These are phyloP conservation scores for Prionace glauca DNA, from an alignment of 2,797 vertebrate genomes.

Conservation along the genomic window DNA sequence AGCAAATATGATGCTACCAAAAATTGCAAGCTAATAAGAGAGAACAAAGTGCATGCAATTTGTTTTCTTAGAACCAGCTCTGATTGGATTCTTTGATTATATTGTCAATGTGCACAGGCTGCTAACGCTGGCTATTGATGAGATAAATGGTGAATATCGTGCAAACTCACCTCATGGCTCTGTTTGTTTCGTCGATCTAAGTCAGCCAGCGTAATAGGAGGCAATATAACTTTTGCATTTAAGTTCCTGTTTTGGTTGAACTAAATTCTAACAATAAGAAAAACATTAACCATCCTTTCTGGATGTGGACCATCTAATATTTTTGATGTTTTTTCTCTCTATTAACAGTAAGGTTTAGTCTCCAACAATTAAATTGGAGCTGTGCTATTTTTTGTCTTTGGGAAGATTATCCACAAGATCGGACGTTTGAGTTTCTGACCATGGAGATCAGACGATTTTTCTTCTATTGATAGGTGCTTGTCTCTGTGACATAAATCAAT, in stretches of 20 bases:
- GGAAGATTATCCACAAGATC: background rate
- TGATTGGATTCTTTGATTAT: background rate
- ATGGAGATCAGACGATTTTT: background rate
- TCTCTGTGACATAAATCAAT: background rate
- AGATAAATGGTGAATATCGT: background rate
- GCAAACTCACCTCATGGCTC: background rate
- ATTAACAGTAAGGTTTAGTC: background rate
- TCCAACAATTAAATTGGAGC: background rate
- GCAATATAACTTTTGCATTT: background rate
- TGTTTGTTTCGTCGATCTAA: background rate
- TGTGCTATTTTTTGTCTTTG: background rate
- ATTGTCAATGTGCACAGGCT: background rate
- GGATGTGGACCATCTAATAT: background rate
- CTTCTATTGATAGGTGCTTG: background rate
- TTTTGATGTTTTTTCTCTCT: background rate
- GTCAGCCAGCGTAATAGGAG: background rate
- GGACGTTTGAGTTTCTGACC: background rate
- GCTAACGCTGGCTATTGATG: background rate
- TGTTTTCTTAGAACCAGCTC: background rate
- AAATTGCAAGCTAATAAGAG: background rate
- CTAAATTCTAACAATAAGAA: background rate
- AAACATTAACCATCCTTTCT: background rate
- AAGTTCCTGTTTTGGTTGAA: background rate
- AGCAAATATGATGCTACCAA: background rate
- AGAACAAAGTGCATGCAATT: background rate